A percentile compares a stretch with the other conserved stretches of the same genome.
phyloP scores from a whole-genome alignment of 1,140 invertebrate genomes.

The Drosophila grimshawi region DNA sequence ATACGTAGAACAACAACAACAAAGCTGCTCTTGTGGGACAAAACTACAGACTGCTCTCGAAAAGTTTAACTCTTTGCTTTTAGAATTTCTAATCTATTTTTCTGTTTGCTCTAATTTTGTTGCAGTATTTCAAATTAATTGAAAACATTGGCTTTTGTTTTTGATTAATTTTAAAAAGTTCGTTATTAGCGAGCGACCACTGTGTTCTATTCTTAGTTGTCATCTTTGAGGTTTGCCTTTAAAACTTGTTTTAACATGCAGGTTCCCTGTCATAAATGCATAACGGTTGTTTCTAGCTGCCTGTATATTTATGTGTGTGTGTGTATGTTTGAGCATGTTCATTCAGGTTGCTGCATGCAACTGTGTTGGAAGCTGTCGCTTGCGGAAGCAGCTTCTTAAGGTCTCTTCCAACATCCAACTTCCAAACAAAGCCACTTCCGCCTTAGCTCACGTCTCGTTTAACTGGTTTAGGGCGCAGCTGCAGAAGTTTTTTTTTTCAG shows the following conservation, averaged over 20 bases:
- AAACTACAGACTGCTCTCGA: neutral
- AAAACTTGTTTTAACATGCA: conserved; percentile 27
- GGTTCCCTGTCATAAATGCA: conserved; percentile 11
- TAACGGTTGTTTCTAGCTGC: conserved; percentile 29
- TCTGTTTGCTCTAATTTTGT: neutral
- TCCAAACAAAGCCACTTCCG: conserved; percentile 47
- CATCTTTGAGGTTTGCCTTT: neutral
- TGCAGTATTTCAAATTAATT: too few relatives aligned
- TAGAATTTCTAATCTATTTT: neutral
- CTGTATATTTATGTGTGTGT: neutral
- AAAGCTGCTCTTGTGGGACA: neutral
- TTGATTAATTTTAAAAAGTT: neutral
- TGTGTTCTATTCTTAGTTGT: neutral
- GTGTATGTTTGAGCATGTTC: conserved; percentile 36
- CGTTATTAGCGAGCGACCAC: neutral
- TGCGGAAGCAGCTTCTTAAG: conserved; percentile 53
- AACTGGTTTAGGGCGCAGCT: conserved; percentile 68
- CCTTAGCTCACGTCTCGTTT: conserved; percentile 52
- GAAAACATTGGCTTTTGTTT: neutral
- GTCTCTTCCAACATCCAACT: conserved; percentile 23
- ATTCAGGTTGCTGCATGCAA: conserved; percentile 55
- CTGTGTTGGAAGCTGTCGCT: conserved; percentile 13
- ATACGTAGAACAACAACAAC: too few relatives aligned
- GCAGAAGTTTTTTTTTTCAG: conserved; percentile 23
- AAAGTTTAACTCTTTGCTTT: neutral